Conservation (phyloP, 2,797 vertebrate species). For the Scolopax bukidnonensis region DNA sequence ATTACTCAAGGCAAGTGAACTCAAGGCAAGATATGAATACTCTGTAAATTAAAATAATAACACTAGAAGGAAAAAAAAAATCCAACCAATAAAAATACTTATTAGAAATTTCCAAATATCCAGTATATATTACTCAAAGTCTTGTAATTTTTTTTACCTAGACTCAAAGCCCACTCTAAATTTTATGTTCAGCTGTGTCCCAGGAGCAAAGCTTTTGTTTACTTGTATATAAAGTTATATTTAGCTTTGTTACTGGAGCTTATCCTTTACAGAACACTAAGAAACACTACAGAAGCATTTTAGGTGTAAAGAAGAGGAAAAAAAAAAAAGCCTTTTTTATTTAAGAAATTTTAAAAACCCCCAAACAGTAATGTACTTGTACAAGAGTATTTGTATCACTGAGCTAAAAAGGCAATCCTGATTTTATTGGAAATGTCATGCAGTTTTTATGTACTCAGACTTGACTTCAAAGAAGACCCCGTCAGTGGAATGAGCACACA, state of each 20-base stretch:
- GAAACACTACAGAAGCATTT: neutral
- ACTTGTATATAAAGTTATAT: neutral
- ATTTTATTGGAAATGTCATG: conserved; percentile 4
- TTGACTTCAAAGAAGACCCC: neutral
- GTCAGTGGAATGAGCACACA: neutral
- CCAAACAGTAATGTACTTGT: neutral
- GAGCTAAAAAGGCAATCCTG: neutral
- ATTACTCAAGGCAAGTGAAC: conserved; percentile 48
- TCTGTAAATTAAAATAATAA: conserved; percentile 34
- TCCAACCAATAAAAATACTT: neutral
- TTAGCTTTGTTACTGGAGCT: neutral
- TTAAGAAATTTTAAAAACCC: neutral
- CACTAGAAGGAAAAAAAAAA: neutral
- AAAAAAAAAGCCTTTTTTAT: neutral
- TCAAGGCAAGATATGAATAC: neutral
- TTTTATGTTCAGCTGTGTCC: fast-evolving
- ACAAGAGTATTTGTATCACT: neutral
- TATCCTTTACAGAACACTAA: neutral
- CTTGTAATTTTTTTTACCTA: neutral
- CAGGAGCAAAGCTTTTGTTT: neutral
- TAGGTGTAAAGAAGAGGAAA: neutral
- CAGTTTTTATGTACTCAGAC: neutral
- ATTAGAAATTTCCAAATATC: neutral
- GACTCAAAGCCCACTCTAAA: neutral
- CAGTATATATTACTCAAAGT: neutral